Base-by-base conservation (phyloP, 2,113 vertebrate species). In the Forbesichthys papilliferus region DNA sequence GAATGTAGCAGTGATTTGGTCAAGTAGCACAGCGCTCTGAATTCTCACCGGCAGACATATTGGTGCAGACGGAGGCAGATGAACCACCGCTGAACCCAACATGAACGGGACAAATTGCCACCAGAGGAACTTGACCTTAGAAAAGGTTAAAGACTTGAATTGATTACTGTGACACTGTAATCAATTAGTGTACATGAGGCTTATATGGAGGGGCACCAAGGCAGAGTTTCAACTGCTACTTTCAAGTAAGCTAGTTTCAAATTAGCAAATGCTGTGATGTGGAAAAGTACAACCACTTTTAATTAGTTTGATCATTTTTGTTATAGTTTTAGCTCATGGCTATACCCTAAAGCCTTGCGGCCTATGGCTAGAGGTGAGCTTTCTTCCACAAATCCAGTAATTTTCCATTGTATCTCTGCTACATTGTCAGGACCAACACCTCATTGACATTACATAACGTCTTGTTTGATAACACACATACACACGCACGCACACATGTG, bases 1-100 rank as follows among this genome's bases (percentile, higher is more conserved):
- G 84, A 80, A 71, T 64, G 58, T 62, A 54, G 51, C 64, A 48
- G 16, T 46, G 64, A 60, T 67, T 20, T 5, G 71, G 55, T 66
- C 51, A 34, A 63, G 59, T 57, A 49, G 52, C 42, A 13, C 48
- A 20, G 11, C 18, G 13, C n/a, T 55, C 27, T 27, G 27, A 27
- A 27, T 27, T 27, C 27, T 27, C 14, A 9, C 5, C 34, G 49
- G 52, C n/a, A 11, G 49, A 56, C 52, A 66, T 66, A 1, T 55
- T n/a, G 51, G 10, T 51, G 62, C 11, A 52, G 16, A 54, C 34
- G n/a, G 27, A 11, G 27, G 48, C 4, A 66, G 53, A 56, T 51
- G 16, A 65, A 54, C 53, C 49, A 65, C 48, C 36, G 49, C 27
- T 54, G 14, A 55, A 33, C 52, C 9, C 16, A 55, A 66, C 64